Evolutionary conservation across 2,113 vertebrate species (phyloP), one percentile per base, ranked within the genome.

Genomic region (Eurypyga helias): DNA sequence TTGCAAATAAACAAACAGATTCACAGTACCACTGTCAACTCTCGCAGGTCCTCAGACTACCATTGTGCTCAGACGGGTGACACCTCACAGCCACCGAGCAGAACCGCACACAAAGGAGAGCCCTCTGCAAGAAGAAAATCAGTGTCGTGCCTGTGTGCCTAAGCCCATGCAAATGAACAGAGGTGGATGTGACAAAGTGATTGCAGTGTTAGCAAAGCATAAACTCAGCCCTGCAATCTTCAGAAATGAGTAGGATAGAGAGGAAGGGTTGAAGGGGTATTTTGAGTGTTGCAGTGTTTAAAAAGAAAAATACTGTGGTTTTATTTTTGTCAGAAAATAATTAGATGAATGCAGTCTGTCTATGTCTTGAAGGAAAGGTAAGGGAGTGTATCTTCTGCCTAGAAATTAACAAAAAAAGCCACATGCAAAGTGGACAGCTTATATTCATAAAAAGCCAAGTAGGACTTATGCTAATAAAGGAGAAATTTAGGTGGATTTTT

Each of bases 171-270:
- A 24, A 29, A 65, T 33, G 21, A 33, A 51, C 13, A 41, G 45
- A 31, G 23, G 2, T 8, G 7, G 20, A 24, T 7, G 28, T 31
- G 41, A 54, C 26, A 36, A 33, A 43, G 23, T 1, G 2, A 54
- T 52, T n/a, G 26, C 38, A 60, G 25, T 1, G 7, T 28, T 28
- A 77, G 29, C 34, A 77, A 43, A 54, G 31, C 28, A 43, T 0
- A 1, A 71, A 36, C 18, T 11, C 45, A 55, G 13, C 17, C 28
- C 26, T 17, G 12, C 17, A 52, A 7, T 17, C 10, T 54, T 54
- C 51, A 25, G 36, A 33, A 58, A 16, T 4, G 3, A 0, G 0
- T n/a, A 36, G 31, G 29, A 43, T 4, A 24, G 31, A 64, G 6
- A 61, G 7, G 7, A 34, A 12, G 9, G 7, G 18, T 14, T 48